Evolutionary conservation across 2,113 vertebrate genomes (phyloP).

Genomic region (Romanogobio albipinnatus): DNA sequence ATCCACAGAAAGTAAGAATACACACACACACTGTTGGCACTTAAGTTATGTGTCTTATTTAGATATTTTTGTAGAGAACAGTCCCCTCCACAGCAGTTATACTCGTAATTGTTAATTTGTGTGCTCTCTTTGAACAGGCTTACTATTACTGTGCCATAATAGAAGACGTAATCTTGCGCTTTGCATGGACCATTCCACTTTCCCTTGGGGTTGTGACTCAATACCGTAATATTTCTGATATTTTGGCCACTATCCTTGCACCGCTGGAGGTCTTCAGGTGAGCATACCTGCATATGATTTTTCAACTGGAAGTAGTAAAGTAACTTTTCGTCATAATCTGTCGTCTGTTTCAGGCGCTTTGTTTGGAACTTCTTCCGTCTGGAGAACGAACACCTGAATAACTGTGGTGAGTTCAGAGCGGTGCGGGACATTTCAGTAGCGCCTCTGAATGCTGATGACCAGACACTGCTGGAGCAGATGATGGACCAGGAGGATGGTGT

Average conservation of each 20-base stretch:
- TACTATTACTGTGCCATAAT: conserved; percentile 98
- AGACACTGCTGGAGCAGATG: conserved; percentile 98
- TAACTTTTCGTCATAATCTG: not conserved
- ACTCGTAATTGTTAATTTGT: not conserved
- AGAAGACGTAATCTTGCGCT: conserved; percentile 92
- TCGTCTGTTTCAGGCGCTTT: conserved; percentile 81
- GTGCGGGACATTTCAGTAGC: conserved; percentile 98
- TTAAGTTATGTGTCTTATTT: not conserved
- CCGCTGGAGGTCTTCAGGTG: conserved; percentile 97
- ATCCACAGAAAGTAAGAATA: conserved; percentile 91
- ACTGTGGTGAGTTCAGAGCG: conserved; percentile 97
- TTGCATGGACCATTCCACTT: conserved; percentile 92
- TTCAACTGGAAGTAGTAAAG: not conserved
- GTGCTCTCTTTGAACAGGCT: conserved; percentile 72
- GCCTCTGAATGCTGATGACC: conserved; percentile 95
- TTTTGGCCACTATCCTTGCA: conserved; percentile 88
- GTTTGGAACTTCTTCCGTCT: conserved; percentile 99
- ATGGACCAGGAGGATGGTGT: conserved; percentile 99
- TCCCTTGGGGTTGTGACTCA: conserved; percentile 77
- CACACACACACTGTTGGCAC: not conserved
- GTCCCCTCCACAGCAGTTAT: not conserved
- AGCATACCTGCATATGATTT: conserved; percentile 48
- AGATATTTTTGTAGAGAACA: not conserved
- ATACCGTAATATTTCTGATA: conserved; percentile 75
- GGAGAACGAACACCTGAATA: conserved; percentile 99